A percentile compares a stretch with the other conserved stretches of the same genome.
Evolutionary conservation across 2,113 vertebrate genomes (phyloP).

Genomic region (Heloderma charlesbogerti): DNA sequence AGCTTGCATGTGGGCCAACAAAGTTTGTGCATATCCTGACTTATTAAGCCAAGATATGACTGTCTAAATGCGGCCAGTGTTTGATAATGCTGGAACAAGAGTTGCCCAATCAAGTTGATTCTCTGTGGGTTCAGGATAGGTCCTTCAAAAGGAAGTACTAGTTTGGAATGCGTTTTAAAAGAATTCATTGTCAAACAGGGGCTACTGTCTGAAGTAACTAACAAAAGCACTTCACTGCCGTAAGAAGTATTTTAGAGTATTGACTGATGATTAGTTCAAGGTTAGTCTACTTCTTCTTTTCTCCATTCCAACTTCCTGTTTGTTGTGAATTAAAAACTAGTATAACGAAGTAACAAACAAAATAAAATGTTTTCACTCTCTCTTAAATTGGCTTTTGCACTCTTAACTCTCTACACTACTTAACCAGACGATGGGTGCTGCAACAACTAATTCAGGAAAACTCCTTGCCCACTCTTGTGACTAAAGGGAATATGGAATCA

Average conservation of each 20-base stretch:
- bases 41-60: neutral
- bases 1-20: too few relatives aligned
- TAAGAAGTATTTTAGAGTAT: neutral
- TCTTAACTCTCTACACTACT: constrained; percentile 22
- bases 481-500: constrained; percentile 78
- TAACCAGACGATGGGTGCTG: constrained; percentile 93
- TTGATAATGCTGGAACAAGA: neutral
- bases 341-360: constrained; percentile 26
- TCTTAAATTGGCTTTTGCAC: constrained; percentile 46
- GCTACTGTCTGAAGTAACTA: neutral
- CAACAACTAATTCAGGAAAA: constrained; percentile 86
- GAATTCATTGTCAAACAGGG: neutral
- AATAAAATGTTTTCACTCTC: neutral
- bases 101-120: neutral
- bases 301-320: neutral
- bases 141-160: neutral
- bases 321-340: neutral
- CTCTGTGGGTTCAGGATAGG: neutral
- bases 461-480: constrained; percentile 70
- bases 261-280: neutral
- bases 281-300: neutral
- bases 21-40: neutral
- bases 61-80: neutral
- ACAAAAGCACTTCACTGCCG: neutral
- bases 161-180: neutral